Evolutionary conservation across 2,888 invertebrate species (phyloP).

Genomic region (Drosophila recens): DNA sequence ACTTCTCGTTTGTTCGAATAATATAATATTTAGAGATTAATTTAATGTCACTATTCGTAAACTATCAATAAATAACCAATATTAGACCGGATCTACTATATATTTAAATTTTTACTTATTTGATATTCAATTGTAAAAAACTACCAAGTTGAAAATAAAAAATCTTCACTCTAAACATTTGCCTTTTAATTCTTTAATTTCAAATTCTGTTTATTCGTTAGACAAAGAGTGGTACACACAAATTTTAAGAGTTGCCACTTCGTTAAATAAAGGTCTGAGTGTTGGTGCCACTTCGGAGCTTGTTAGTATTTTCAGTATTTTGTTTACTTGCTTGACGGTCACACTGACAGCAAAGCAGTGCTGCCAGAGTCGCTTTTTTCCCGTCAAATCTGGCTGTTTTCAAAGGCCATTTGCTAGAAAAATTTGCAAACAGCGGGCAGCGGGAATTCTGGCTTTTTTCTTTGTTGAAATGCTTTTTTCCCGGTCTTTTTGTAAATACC

Average conservation of each 20-base stretch:
- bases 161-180: background rate
- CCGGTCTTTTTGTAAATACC: too few species aligned
- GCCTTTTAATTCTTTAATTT: background rate
- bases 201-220: background rate
- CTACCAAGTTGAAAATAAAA: background rate
- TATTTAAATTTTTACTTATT: background rate
- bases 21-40: background rate
- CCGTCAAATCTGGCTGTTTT: too few species aligned
- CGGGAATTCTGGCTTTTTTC: too few species aligned
- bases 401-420: too few species aligned
- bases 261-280: background rate
- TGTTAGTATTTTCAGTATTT: conserved; percentile 47
- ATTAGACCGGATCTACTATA: background rate
- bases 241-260: conserved; percentile 30
- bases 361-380: too few species aligned
- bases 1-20: background rate
- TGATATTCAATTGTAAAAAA: background rate
- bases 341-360: conserved; percentile 24
- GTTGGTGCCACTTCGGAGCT: background rate
- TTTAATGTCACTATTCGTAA: background rate
- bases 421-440: too few species aligned
- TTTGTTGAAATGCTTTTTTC: too few species aligned
- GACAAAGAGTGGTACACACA: too few species aligned
- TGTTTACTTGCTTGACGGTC: background rate
- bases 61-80: background rate